Percentiles rank a stretch among this genome's conserved stretches.
phyloP scores from a whole-genome alignment of 1,140 invertebrate species.

The Cherax quadricarinatus region DNA sequence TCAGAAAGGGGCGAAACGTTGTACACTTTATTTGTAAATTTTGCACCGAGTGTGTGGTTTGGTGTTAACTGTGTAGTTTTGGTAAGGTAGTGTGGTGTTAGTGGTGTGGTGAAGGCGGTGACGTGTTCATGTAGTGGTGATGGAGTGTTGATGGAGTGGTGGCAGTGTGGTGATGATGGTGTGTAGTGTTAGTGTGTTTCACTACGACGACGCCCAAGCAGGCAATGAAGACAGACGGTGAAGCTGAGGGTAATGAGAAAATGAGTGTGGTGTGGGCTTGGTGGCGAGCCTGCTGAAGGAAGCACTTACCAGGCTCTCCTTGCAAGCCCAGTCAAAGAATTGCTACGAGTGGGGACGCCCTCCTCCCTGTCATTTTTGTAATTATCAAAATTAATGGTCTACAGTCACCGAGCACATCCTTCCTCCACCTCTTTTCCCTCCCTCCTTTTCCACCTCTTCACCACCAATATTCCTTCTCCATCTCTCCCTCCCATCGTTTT shows the following conservation, averaged over 20 bases:
- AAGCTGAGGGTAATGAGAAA: slow-evolving; percentile 49
- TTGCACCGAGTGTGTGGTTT: no score
- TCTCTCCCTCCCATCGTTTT: no score
- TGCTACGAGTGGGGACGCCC: slow-evolving; percentile 46
- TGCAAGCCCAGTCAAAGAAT: slow-evolving; percentile 50
- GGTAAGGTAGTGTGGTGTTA: no score
- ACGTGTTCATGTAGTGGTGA: no score
- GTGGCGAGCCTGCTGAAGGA: background rate
- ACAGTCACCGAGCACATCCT: slow-evolving; percentile 28
- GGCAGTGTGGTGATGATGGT: background rate
- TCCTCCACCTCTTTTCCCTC: background rate
- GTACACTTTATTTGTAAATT: no score
- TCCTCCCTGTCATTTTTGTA: slow-evolving; percentile 58
- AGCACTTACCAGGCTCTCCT: background rate
- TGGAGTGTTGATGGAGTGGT: no score
- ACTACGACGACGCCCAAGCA: background rate
- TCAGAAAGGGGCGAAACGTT: no score
- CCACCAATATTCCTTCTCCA: background rate
- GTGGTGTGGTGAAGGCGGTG: no score
- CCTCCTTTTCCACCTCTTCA: background rate
- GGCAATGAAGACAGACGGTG: slow-evolving; percentile 31
- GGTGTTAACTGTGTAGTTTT: no score
- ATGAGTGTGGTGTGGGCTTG: background rate
- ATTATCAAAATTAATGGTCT: slow-evolving; percentile 59
- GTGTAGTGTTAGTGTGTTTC: background rate